Evolutionary conservation across 2,888 invertebrate genomes (phyloP), one percentile per base, ranked within the genome.

Genomic region (Polyommatus iphigenia): DNA sequence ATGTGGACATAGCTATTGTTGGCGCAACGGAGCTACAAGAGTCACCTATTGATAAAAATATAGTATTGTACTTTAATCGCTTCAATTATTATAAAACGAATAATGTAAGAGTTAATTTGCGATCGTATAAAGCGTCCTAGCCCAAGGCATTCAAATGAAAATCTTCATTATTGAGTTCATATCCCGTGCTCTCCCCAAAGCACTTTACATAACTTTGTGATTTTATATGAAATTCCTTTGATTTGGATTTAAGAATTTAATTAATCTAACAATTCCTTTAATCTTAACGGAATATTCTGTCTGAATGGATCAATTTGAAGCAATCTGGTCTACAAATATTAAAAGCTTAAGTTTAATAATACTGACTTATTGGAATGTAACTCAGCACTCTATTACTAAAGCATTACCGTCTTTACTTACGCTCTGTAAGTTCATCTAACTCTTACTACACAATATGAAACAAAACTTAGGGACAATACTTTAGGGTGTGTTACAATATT

Each of bases 151-250:
- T 20, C 73, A 50, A 73, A 73, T 50, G 46, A 73, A 50, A 73
- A 73, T 50, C 50, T 73, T 73, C 20, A 73, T 50, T 73, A 73
- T 73, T 73, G 73, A 73, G 20, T 73, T 50, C 73, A 73, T 73
- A 73, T 46, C 46, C 72, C 46, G 73, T 15, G 20, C 46, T 72
- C 18, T 72, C 72, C 36, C 46, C 72, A 36, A 72, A 72, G 41
- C 72, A 41, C 50, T 73, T 72, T 15, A 73, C 50, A 73, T 4
- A 46, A 50, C 73, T 50, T 73, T 50, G 36, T 46, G 46, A 73
- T 24, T 41, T 46, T 73, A 46, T 41, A 72, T 41, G 24, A 46
- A 50, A 50, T 73, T 15, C 73, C 72, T 46, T 46, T 73, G 36
- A 73, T 73, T 73, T 67, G 67, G 7, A 67, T 67, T 67, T 10